Evolutionary conservation across 2,113 vertebrate genomes (phyloP).

Genomic region (Tonatia bakeri): DNA sequence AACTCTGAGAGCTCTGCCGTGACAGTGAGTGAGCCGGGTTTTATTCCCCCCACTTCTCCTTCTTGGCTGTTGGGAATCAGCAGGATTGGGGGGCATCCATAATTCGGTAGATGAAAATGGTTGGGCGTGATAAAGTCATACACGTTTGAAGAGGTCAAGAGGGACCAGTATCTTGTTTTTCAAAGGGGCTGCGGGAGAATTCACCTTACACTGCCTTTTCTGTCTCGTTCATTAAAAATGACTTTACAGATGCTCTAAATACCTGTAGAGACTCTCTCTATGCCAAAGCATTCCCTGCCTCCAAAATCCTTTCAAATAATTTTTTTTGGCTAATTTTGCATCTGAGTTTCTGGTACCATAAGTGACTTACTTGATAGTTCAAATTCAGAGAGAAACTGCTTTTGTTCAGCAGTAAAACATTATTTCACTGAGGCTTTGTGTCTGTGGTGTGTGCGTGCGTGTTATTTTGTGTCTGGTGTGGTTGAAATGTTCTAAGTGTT

Average conservation of each 20-base stretch:
- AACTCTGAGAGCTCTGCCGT: constrained; percentile 7
- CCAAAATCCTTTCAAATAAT: neutral
- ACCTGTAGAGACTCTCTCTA: neutral
- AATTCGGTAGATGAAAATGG: neutral
- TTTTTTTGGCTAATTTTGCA: constrained; percentile 1
- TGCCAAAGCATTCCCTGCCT: neutral
- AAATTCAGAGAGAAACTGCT: neutral
- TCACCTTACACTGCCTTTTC: neutral
- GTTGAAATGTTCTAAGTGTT: neutral
- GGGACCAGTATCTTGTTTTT: neutral
- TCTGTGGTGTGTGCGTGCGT: neutral
- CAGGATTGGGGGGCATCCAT: neutral
- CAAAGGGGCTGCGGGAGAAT: neutral
- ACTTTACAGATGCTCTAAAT: neutral
- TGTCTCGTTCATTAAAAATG: neutral
- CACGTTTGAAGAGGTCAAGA: constrained; percentile 5
- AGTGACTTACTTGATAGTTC: neutral
- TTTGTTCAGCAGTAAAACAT: neutral
- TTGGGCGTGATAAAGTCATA: neutral
- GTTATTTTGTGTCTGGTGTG: neutral
- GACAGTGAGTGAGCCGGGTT: neutral
- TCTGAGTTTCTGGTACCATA: neutral
- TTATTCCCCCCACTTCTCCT: neutral
- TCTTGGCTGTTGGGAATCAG: constrained; percentile 32
- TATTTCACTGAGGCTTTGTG: neutral